A percentile compares a stretch with the other conserved stretches of the same genome.
Evolutionary conservation across 1,140 invertebrate genomes (phyloP).

Genomic region (Dufourea novaeangliae): DNA sequence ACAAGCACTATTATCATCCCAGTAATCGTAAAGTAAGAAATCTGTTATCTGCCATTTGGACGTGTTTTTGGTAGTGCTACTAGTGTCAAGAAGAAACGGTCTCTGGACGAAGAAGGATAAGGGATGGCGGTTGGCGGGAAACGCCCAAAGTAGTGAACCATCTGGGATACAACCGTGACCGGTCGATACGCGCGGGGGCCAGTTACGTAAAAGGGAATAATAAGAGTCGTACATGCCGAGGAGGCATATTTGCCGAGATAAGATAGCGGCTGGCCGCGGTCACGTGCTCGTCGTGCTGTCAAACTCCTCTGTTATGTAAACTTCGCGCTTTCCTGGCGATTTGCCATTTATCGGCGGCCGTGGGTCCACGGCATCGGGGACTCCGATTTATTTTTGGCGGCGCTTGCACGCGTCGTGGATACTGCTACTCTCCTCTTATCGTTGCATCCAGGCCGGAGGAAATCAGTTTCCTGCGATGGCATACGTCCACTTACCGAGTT

Average conservation of each 20-base stretch:
- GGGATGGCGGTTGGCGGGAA: conserved; percentile 50
- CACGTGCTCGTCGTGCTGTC: conserved; percentile 79
- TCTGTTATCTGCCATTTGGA: too few species aligned
- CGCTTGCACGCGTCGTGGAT: conserved; percentile 54
- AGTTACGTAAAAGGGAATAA: conserved; percentile 75
- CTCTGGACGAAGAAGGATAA: background rate
- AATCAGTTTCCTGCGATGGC: conserved; percentile 8
- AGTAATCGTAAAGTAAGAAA: too few species aligned
- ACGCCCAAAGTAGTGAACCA: conserved; percentile 47
- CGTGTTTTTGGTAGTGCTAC: too few species aligned
- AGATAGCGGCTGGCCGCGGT: conserved; percentile 73
- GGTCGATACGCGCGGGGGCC: conserved; percentile 58
- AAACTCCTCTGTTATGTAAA: conserved; percentile 81
- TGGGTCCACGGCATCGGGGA: conserved; percentile 56
- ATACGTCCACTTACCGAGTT: background rate
- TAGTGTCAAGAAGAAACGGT: background rate
- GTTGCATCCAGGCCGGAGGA: conserved; percentile 13
- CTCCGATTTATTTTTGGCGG: conserved; percentile 69
- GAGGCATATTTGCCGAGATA: conserved; percentile 74
- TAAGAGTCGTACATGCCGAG: conserved; percentile 61
- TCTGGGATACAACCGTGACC: conserved; percentile 37
- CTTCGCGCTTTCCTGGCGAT: conserved; percentile 74
- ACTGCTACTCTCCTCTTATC: conserved; percentile 28
- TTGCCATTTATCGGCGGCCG: conserved; percentile 69
- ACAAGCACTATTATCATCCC: too few species aligned